Evolutionary conservation across 2,113 vertebrate genomes (phyloP), one percentile per base, ranked within the genome.

Genomic region (Chloropsis cyanopogon): DNA sequence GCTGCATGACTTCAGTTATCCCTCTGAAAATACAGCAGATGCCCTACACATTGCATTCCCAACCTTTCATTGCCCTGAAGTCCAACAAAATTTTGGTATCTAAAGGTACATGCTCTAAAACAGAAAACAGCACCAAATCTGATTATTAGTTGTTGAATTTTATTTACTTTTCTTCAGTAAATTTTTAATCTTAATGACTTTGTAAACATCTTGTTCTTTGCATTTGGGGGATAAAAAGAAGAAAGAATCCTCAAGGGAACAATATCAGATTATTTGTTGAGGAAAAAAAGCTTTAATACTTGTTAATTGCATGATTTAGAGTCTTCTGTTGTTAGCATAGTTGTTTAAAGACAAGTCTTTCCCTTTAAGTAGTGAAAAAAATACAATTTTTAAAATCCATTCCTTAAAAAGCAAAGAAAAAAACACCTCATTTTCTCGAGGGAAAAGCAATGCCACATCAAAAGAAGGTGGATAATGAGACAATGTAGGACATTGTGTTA

Each of bases 231-330:
- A 7, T 52, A 42, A 66, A 61, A 72, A 65, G 39, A 78, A 60
- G 50, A 61, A 68, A 42, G 29, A 83, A 90, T 86, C 17, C 76
- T 72, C 72, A 68, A 46, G 88, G 82, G 88, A 79, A 60, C 44
- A 65, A 44, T 88, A 86, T 60, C 28, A 64, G 65, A 86, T 90
- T 4, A 4, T 89, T 91, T 92, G 50, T 86, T 83, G 64, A 24
- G 53, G 41, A 25, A 71, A 79, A 91, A 71, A 81, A 24, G 24
- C 64, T 81, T 81, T 88, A 92, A 79, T 79, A 57, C 50, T 84
- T 93, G 35, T 84, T 96, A 94, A 95, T 86, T 90, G 49, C 25
- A 4, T 84, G 35, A 31, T 92, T 95, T 91, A 77, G 39, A 78
- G 20, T 77, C 35, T 91, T 77, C 46, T 88, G 26, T 59, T 82